These are phyloP conservation scores for Periphyllus acericola DNA, from an alignment of 2,888 invertebrate species.

Conservation along the genomic window DNA sequence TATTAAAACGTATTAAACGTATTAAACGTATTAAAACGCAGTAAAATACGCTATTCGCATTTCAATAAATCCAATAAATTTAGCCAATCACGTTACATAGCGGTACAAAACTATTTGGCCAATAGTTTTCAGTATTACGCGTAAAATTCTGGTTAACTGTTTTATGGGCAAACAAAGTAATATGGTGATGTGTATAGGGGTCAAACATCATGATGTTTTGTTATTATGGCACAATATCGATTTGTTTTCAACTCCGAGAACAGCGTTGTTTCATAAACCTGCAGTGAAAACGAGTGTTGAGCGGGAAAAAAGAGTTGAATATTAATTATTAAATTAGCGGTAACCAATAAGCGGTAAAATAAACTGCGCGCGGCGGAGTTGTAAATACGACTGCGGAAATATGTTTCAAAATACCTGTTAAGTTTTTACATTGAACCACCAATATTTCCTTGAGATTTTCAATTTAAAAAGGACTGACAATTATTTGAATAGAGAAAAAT, in stretches of 20 bases:
- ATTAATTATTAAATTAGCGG: background rate
- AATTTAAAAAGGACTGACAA: too few relatives aligned
- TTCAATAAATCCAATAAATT: too few relatives aligned
- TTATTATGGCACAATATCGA: background rate
- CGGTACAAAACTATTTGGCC: too few relatives aligned
- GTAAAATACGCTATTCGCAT: too few relatives aligned
- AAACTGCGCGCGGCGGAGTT: background rate
- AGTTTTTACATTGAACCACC: too few relatives aligned
- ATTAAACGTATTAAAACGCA: too few relatives aligned
- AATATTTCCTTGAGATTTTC: too few relatives aligned
- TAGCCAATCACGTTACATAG: too few relatives aligned
- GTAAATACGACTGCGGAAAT: background rate
- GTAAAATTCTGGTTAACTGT: background rate
- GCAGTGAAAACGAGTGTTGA: background rate
- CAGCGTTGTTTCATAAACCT: background rate
- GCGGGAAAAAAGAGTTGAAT: background rate
- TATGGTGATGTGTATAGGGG: background rate
- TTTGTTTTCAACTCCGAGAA: background rate
- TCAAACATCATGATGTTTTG: too few relatives aligned
- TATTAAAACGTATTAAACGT: too few relatives aligned
- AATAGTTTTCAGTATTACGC: background rate
- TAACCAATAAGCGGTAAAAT: background rate
- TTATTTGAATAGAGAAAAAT: too few relatives aligned
- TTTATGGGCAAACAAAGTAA: background rate
- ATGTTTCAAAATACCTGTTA: too few relatives aligned